Evolutionary conservation across 2,113 vertebrate species (phyloP).

Genomic region (Narcine bancroftii): DNA sequence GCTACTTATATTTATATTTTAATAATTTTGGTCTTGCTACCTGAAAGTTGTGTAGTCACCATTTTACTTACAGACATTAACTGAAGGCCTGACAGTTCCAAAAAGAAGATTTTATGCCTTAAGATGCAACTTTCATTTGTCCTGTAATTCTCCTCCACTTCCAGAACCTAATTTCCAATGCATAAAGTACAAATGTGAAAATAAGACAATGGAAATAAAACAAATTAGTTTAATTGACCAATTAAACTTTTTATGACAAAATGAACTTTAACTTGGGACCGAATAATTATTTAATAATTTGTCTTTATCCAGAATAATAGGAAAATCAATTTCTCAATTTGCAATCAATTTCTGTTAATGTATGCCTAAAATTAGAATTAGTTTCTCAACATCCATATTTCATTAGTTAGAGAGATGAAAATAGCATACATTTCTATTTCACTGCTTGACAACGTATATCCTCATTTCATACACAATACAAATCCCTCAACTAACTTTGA

Average conservation of each 20-base stretch:
- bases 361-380: background rate
- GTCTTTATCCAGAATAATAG: background rate
- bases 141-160: background rate
- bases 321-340: conserved; percentile 24
- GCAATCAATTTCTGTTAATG: conserved; percentile 13
- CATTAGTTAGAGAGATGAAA: background rate
- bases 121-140: conserved; percentile 2
- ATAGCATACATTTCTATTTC: background rate
- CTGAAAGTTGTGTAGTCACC: background rate
- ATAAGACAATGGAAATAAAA: conserved; percentile 1
- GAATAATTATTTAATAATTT: background rate
- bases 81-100: background rate
- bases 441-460: background rate
- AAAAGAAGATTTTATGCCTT: background rate
- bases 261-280: background rate
- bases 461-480: too few species aligned
- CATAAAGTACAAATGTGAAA: background rate
- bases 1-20: too few species aligned
- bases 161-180: too few species aligned
- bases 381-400: background rate
- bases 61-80: background rate
- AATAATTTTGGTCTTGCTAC: background rate
- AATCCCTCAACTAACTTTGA: background rate
- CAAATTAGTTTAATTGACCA: background rate
- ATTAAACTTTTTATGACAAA: conserved; percentile 19